These are phyloP conservation scores for Lepidochitona cinerea DNA, from an alignment of 2,888 invertebrate genomes.

Conservation along the genomic window DNA sequence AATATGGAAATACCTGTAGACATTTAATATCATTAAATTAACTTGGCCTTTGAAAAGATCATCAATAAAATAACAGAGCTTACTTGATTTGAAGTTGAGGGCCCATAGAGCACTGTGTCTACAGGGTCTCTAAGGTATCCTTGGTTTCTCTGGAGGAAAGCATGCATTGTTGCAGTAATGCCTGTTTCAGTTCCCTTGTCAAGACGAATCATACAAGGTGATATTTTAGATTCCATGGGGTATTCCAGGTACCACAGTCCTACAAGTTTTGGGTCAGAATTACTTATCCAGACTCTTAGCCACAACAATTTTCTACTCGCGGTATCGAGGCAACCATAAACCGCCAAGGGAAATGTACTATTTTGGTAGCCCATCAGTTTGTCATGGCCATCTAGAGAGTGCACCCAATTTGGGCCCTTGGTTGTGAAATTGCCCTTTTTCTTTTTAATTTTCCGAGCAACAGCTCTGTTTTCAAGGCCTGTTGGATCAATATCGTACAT, in stretches of 20 bases:
- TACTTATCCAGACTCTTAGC: background rate
- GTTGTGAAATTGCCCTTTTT: no score
- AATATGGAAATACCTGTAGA: no score
- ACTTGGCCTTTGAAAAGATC: no score
- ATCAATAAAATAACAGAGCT: no score
- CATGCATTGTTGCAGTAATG: background rate
- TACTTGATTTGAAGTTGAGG: constrained; percentile 11
- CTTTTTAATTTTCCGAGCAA: no score
- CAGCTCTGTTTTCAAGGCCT: background rate
- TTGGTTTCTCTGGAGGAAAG: background rate
- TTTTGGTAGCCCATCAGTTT: constrained; percentile 3
- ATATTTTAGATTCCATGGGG: background rate
- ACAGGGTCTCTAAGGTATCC: background rate
- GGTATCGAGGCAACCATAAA: background rate
- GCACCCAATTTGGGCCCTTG: background rate
- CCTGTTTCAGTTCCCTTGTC: constrained; percentile 5
- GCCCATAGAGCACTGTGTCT: constrained; percentile 6
- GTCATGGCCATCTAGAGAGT: background rate
- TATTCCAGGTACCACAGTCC: background rate
- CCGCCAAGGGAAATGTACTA: background rate
- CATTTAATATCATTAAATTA: no score
- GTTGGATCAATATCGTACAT: no score
- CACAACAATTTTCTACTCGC: background rate
- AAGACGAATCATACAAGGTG: background rate
- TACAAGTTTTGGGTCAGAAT: background rate